Evolutionary conservation across 2,888 invertebrate species (phyloP).

Genomic region (Loripinus fragilis): DNA sequence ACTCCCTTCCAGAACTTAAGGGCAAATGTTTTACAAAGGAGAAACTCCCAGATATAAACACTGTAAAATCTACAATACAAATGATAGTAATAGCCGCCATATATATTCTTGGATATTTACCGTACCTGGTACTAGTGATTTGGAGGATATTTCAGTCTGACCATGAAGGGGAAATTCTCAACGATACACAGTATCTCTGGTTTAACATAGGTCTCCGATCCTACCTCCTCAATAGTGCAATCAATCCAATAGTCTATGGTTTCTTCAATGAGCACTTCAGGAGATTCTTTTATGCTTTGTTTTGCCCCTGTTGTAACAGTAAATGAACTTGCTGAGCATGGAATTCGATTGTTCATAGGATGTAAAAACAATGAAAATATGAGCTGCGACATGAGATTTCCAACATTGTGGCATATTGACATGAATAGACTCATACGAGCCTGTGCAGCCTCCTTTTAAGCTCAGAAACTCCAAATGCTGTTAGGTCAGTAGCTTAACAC

Average conservation of each 20-base stretch:
- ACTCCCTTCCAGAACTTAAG: background rate
- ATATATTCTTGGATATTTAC: slow-evolving; percentile 62
- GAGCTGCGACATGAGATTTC: too few species aligned
- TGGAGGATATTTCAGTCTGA: slow-evolving; percentile 57
- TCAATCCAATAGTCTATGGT: slow-evolving; percentile 65
- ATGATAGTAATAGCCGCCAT: slow-evolving; percentile 59
- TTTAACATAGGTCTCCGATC: slow-evolving; percentile 62
- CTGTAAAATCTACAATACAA: background rate
- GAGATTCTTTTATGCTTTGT: slow-evolving; percentile 47
- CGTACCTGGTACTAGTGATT: slow-evolving; percentile 56
- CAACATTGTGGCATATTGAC: too few species aligned
- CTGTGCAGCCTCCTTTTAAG: too few species aligned
- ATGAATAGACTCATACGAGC: too few species aligned
- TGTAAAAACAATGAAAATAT: too few species aligned
- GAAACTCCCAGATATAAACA: background rate
- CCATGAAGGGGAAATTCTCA: slow-evolving; percentile 49
- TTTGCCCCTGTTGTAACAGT: slow-evolving; percentile 35
- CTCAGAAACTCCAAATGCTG: too few species aligned
- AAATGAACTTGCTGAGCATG: too few species aligned
- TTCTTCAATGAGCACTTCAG: slow-evolving; percentile 64
- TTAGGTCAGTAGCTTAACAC: too few species aligned
- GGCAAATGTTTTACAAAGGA: background rate
- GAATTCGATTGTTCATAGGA: too few species aligned
- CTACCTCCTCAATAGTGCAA: slow-evolving; percentile 58
- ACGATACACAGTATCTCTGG: slow-evolving; percentile 40